phyloP scores from a whole-genome alignment of 2,888 invertebrate species.

The Tiliacea citrago region DNA sequence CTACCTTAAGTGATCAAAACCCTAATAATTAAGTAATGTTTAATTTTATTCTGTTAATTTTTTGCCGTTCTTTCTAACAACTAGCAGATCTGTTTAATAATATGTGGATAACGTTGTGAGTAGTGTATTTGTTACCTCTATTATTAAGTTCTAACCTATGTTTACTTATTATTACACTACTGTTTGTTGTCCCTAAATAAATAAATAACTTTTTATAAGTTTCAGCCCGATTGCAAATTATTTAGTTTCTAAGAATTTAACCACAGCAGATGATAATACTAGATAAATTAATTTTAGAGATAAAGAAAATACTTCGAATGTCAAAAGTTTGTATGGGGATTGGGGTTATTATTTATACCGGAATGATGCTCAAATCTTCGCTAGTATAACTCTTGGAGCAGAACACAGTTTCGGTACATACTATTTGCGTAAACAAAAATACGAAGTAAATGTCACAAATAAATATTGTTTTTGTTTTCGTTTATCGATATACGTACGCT shows the following conservation, averaged over 20 bases:
- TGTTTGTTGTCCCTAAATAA: too few relatives aligned
- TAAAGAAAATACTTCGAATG: background rate
- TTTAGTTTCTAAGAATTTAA: background rate
- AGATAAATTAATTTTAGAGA: background rate
- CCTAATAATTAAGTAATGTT: too few relatives aligned
- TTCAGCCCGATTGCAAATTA: background rate
- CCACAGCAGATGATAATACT: background rate
- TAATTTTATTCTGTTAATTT: too few relatives aligned
- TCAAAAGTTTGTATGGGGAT: background rate
- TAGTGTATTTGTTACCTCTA: too few relatives aligned
- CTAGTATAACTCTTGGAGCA: background rate
- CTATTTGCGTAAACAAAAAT: constrained; percentile 10
- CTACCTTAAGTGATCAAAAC: too few relatives aligned
- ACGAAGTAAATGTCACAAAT: background rate
- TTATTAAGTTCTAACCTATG: too few relatives aligned
- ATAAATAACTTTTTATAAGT: too few relatives aligned
- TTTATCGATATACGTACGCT: constrained; percentile 42
- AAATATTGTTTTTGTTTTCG: constrained; percentile 38
- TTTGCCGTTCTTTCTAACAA: too few relatives aligned
- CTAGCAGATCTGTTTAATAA: too few relatives aligned
- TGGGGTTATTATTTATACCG: background rate
- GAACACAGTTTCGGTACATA: constrained; percentile 9
- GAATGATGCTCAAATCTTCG: background rate
- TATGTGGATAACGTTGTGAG: too few relatives aligned
- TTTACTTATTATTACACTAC: too few relatives aligned